phyloP scores from a whole-genome alignment of 2,888 invertebrate genomes.

The Troides oblongomaculatus region DNA sequence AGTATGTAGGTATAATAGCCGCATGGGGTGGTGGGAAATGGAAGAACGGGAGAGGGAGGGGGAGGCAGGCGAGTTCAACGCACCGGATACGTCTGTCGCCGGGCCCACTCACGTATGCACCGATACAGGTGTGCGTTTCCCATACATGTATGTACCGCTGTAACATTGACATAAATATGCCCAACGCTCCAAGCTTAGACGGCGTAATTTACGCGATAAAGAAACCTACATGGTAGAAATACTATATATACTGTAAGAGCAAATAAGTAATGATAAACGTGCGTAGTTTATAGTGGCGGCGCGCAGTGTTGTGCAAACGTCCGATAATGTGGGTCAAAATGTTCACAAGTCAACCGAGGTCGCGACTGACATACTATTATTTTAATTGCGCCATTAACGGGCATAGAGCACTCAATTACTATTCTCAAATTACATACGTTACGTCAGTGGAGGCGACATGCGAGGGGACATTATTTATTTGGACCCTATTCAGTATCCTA shows the following conservation, averaged over 20 bases:
- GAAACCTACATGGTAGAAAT: slow-evolving; percentile 15
- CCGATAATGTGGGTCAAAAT: slow-evolving; percentile 64
- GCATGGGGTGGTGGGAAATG: slow-evolving; percentile 43
- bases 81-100: slow-evolving; percentile 76
- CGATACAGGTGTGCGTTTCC: slow-evolving; percentile 60
- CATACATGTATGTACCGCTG: slow-evolving; percentile 42
- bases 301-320: slow-evolving; percentile 28
- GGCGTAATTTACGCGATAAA: slow-evolving; percentile 35
- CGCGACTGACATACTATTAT: slow-evolving; percentile 50
- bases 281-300: slow-evolving; percentile 21
- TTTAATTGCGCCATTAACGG: slow-evolving; percentile 51
- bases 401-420: slow-evolving; percentile 31
- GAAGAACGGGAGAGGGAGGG: slow-evolving; percentile 44
- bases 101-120: slow-evolving; percentile 49
- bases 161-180: slow-evolving; percentile 77
- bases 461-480: slow-evolving; percentile 11
- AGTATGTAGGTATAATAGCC: slow-evolving; percentile 39
- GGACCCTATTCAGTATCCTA: slow-evolving; percentile 4
- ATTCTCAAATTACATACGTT: slow-evolving; percentile 32
- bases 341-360: slow-evolving; percentile 63
- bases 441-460: slow-evolving; percentile 29
- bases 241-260: slow-evolving; percentile 15
- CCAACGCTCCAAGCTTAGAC: slow-evolving; percentile 29
- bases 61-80: slow-evolving; percentile 67
- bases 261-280: slow-evolving; percentile 27